Evolutionary conservation across 2,797 vertebrate genomes (phyloP), one percentile per base, ranked within the genome.

Genomic region (Poeciliopsis presidionis): DNA sequence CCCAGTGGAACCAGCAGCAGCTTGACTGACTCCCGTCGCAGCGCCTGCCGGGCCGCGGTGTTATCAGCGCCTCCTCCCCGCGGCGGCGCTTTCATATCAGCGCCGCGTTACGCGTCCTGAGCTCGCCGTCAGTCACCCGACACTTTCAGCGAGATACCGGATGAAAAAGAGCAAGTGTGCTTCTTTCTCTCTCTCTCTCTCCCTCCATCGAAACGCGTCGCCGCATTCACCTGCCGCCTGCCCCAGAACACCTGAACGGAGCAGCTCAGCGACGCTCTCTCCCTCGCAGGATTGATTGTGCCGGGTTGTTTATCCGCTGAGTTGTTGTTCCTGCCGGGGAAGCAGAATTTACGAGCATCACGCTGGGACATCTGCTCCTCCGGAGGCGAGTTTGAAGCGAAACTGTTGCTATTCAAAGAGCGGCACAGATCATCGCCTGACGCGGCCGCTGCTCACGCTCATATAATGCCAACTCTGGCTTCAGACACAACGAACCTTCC

Each of bases 351-450:
- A 74, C 7, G 71, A 76, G 76, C 80, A 77, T 86, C 81, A 77
- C 71, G 85, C 84, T 88, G 85, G 74, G 83, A 88, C 88, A 91
- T 91, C 90, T 91, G 84, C 83, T 77, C 82, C 71, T 86, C 87
- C 77, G 57, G 79, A 85, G 86, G 87, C 83, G 1, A 73, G 75
- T 49, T 61, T 63, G 39, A 81, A 45, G 67, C 81, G 82, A 73
- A 74, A 74, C n/a, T 72, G 39, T 36, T 74, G 59, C 83, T 78
- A 77, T 80, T 82, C 82, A 88, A 88, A 78, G 78, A 84, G 55
- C 73, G 72, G 76, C 18, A 55, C 20, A 53, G 76, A 82, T 84
- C 73, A 90, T 85, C 77, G 85, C 81, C 76, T 74, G 80, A 47
- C 82, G 74, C 30, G 73, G 72, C 45, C 53, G 59, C 67, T 78